Conservation (phyloP, 2,888 invertebrate genomes). For the Tanytarsus gracilentus region DNA sequence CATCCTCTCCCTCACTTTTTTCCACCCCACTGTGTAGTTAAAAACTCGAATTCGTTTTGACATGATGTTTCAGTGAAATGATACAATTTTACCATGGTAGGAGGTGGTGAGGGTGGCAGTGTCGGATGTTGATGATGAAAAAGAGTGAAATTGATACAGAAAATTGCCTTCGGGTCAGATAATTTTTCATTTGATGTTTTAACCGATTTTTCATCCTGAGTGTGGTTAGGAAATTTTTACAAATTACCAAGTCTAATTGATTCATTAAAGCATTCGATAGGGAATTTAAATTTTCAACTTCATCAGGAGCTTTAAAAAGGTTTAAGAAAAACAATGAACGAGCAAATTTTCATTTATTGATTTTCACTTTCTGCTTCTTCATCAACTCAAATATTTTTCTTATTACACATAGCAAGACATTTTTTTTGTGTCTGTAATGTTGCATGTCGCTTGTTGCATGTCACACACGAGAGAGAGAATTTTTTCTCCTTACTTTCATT, state of each 20-base stretch:
- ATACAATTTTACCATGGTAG: slow-evolving; percentile 9
- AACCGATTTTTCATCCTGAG: slow-evolving; percentile 13
- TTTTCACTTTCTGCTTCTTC: no score
- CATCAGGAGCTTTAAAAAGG: no score
- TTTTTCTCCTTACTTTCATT: no score
- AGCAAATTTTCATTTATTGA: no score
- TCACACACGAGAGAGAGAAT: no score
- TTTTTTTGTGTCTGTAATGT: no score
- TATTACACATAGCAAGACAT: no score
- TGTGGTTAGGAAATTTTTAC: slow-evolving; percentile 11
- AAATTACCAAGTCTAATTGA: neutral
- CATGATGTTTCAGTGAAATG: slow-evolving; percentile 25
- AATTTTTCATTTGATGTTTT: slow-evolving; percentile 25
- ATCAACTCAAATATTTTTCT: no score
- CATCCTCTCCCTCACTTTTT: neutral
- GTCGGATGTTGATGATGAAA: slow-evolving; percentile 6
- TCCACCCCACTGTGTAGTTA: neutral
- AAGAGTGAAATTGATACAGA: slow-evolving; percentile 24
- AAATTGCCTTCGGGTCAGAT: slow-evolving; percentile 24
- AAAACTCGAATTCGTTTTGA: neutral
- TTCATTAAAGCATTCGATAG: slow-evolving; percentile 1
- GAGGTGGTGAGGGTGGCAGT: slow-evolving; percentile 7
- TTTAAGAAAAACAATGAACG: no score
- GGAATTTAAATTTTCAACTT: neutral
- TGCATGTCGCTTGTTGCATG: no score